Evolutionary conservation across 2,797 vertebrate species (phyloP).

Genomic region (Thamnophis elegans): DNA sequence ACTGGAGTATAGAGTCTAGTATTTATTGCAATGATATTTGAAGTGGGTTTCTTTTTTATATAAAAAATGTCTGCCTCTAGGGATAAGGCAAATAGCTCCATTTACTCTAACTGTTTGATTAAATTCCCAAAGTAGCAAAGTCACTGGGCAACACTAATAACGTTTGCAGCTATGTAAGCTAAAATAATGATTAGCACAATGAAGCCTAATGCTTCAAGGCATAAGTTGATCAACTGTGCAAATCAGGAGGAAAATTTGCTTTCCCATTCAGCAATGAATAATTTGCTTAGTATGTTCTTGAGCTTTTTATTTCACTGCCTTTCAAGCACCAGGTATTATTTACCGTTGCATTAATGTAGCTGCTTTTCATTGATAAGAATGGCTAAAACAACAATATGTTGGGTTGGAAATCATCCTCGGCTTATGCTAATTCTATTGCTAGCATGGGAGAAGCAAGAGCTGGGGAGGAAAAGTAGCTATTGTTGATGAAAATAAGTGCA

Average conservation of each 20-base stretch:
- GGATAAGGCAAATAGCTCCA: constrained; percentile 66
- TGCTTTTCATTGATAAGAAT: background rate
- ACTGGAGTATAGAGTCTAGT: constrained; percentile 67
- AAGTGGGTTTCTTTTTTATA: constrained; percentile 42
- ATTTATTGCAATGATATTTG: constrained; percentile 62
- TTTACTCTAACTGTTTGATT: constrained; percentile 64
- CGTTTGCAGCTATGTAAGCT: constrained; percentile 56
- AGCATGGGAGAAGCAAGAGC: background rate
- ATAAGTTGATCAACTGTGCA: constrained; percentile 37
- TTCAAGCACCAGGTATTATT: background rate
- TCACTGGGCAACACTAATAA: constrained; percentile 54
- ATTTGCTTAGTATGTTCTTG: background rate
- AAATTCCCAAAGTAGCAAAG: constrained; percentile 62
- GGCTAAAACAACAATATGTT: background rate
- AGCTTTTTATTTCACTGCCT: constrained; percentile 30
- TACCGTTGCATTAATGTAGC: constrained; percentile 1
- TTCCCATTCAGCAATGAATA: background rate
- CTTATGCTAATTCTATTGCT: background rate
- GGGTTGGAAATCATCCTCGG: constrained; percentile 4
- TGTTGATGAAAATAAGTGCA: background rate
- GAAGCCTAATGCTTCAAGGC: constrained; percentile 45
- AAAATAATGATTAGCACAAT: constrained; percentile 57
- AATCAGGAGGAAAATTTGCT: constrained; percentile 38
- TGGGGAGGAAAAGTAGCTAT: background rate
- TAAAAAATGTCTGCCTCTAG: constrained; percentile 56